These are phyloP conservation scores for Oncorhynchus kisutch DNA, from an alignment of 2,113 vertebrate genomes.

Conservation along the genomic window DNA sequence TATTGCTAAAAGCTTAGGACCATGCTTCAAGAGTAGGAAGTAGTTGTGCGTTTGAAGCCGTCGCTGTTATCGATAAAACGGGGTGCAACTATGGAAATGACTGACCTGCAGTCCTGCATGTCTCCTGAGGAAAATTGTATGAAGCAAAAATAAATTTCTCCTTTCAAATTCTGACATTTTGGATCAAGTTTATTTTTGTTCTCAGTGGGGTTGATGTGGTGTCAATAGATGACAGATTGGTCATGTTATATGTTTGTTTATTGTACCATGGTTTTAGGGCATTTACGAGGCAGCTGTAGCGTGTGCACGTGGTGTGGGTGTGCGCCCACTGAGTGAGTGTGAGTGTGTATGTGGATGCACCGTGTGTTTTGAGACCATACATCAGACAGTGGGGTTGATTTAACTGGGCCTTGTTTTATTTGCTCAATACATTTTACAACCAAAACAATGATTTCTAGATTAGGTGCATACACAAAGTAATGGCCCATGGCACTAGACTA, in stretches of 20 bases:
- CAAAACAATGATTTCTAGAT: slow-evolving; percentile 49
- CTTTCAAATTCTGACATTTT: slow-evolving; percentile 53
- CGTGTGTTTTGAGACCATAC: neutral
- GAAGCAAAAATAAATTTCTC: slow-evolving; percentile 69
- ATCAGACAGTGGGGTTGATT: slow-evolving; percentile 45
- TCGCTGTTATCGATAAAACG: slow-evolving; percentile 52
- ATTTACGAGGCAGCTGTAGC: neutral
- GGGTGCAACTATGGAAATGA: slow-evolving; percentile 56
- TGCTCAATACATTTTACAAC: slow-evolving; percentile 65
- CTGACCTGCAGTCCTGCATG: slow-evolving; percentile 72
- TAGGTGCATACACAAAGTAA: slow-evolving; percentile 51
- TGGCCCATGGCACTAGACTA: slow-evolving; percentile 40
- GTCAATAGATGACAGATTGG: slow-evolving; percentile 17
- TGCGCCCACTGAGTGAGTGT: neutral
- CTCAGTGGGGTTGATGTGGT: slow-evolving; percentile 27
- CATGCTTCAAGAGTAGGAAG: slow-evolving; percentile 50
- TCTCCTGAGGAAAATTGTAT: slow-evolving; percentile 65
- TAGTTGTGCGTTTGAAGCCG: slow-evolving; percentile 59
- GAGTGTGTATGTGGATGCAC: neutral
- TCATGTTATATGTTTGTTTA: neutral
- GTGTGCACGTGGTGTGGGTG: neutral
- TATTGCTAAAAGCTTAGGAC: slow-evolving; percentile 37
- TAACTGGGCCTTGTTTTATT: slow-evolving; percentile 74
- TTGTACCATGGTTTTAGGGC: neutral
- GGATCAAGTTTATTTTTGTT: neutral